Evolutionary conservation across 2,888 invertebrate genomes (phyloP), one percentile per base, ranked within the genome.

Genomic region (Apodemia duryi): DNA sequence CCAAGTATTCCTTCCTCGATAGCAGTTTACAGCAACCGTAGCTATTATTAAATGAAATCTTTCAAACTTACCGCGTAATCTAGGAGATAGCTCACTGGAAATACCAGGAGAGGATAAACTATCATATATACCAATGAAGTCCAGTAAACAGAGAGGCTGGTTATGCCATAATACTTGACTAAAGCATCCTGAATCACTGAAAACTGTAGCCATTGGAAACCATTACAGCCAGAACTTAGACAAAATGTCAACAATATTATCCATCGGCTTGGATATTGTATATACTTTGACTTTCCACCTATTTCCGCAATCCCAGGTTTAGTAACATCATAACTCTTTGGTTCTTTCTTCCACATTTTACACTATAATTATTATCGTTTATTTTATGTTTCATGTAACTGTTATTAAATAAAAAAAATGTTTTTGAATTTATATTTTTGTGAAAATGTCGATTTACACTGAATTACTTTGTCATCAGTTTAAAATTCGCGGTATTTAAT

Each of bases 131-230:
- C 43, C 32, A 63, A 43, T 13, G 63, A 43, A 5, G 63, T 63
- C 63, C 63, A 63, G 29, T n/a, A 63, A 38, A 80, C 76, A 88
- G 84, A 66, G 91, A 76, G 2, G 2, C 54, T 21, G 51, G 32
- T 28, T 6, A 63, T 43, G 21, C 54, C 63, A 21, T 63, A 63
- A 38, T 63, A 63, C 5, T 57, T 54, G 41, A 63, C 63, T 9
- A 63, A 29, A 2, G 43, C 52, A n/a, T 63, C 57, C 63, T 57
- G 63, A 28, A 63, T 63, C 41, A 63, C 57, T 10, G 63, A 9
- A 43, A 54, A 63, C 63, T 63, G 63, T 21, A 43, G 41, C 63
- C 63, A 63, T 29, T 52, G 63, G 28, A 63, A 9, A 43, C 63
- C 52, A 6, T 52, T 32, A 13, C 13, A 28, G 13, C 41, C 54